phyloP scores from a whole-genome alignment of 1,140 invertebrate species.

The Cotesia vestalis region DNA sequence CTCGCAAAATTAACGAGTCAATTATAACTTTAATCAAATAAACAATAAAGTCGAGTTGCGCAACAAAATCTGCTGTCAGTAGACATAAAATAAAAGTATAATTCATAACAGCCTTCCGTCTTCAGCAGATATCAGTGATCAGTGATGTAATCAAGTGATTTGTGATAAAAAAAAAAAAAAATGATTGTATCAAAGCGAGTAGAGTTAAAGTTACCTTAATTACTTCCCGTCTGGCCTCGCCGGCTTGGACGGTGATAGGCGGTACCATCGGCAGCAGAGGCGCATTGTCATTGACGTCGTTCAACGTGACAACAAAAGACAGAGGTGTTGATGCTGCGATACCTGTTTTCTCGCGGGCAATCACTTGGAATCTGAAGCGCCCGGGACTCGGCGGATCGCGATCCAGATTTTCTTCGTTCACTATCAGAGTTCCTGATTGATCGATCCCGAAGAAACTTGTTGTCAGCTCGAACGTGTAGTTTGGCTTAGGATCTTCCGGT shows the following conservation, averaged over 20 bases:
- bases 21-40: too few species aligned
- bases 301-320: constrained; percentile 78
- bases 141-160: not conserved
- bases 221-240: constrained; percentile 79
- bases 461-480: constrained; percentile 84
- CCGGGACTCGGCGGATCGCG: constrained; percentile 87
- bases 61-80: too few species aligned
- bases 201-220: constrained; percentile 68
- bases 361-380: constrained; percentile 83
- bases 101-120: not conserved
- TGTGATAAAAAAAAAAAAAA: not conserved
- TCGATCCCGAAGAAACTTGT: constrained; percentile 85
- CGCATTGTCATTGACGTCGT: constrained; percentile 87
- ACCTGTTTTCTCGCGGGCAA: constrained; percentile 81
- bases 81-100: not conserved
- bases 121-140: not conserved
- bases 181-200: constrained; percentile 20
- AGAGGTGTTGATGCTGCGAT: constrained; percentile 82
- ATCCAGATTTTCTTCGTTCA: constrained; percentile 85
- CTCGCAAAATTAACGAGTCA: too few species aligned
- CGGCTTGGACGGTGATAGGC: constrained; percentile 82
- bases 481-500: constrained; percentile 75
- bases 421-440: constrained; percentile 75
- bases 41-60: too few species aligned
- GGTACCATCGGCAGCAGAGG: constrained; percentile 79